phyloP scores from a whole-genome alignment of 2,888 invertebrate genomes.

The Clivina fossor region DNA sequence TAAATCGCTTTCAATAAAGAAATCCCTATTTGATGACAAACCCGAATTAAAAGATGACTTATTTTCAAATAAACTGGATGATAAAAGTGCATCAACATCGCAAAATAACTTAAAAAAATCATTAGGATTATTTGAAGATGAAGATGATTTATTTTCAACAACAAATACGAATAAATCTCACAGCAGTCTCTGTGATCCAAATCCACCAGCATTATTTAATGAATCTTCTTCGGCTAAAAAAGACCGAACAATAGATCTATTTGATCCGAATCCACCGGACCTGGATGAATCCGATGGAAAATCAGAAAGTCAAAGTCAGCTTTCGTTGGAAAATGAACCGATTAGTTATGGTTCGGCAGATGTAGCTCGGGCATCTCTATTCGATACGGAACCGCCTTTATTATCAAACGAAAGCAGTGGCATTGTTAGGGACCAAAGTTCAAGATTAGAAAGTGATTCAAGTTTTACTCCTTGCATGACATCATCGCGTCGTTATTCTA shows the following conservation, averaged over 20 bases:
- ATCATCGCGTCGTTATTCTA: constrained; percentile 44
- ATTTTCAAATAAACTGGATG: too few relatives aligned
- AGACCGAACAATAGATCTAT: constrained; percentile 23
- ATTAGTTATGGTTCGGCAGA: constrained; percentile 32
- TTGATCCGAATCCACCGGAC: constrained; percentile 38
- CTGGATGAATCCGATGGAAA: constrained; percentile 46
- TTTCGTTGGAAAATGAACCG: constrained; percentile 40
- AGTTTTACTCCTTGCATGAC: constrained; percentile 44
- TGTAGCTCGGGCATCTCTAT: constrained; percentile 39
- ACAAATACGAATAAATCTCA: constrained; percentile 2
- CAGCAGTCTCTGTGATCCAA: not conserved
- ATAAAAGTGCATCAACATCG: constrained; percentile 33
- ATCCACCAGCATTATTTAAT: constrained; percentile 37
- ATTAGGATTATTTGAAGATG: constrained; percentile 26
- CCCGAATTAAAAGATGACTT: constrained; percentile 9
- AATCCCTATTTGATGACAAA: constrained; percentile 5
- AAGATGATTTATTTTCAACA: constrained; percentile 27
- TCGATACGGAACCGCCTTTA: constrained; percentile 48
- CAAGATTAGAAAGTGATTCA: constrained; percentile 39
- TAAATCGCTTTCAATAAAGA: too few relatives aligned
- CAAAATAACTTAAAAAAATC: constrained; percentile 28
- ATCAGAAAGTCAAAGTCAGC: constrained; percentile 44
- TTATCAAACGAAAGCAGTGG: constrained; percentile 44
- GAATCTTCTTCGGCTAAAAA: not conserved
- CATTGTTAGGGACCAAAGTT: constrained; percentile 43